Conservation (phyloP, 2,888 invertebrate genomes). For the Amphipyra berbera region DNA sequence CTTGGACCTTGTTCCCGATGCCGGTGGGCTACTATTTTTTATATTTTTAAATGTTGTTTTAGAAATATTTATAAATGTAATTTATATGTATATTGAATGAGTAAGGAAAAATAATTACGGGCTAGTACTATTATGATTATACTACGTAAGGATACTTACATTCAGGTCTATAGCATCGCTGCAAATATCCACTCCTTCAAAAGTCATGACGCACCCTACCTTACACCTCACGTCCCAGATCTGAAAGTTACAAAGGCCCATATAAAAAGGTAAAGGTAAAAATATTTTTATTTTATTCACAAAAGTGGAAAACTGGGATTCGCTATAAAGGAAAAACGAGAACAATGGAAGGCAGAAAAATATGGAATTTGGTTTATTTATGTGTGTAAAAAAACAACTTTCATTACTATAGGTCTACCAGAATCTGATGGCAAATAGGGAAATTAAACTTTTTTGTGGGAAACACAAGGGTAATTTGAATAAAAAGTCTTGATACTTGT, state of each 20-base stretch:
- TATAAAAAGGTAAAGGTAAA: constrained; percentile 18
- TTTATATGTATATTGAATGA: too few relatives aligned
- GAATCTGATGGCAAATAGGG: too few relatives aligned
- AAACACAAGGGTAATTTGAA: too few relatives aligned
- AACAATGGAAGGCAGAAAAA: constrained; percentile 26
- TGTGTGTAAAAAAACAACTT: constrained; percentile 10
- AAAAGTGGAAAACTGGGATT: constrained; percentile 3
- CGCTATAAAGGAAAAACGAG: constrained; percentile 23
- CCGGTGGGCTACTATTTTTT: too few relatives aligned
- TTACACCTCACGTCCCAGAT: constrained; percentile 89
- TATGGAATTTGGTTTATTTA: constrained; percentile 16
- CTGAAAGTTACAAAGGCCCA: constrained; percentile 68
- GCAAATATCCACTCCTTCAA: constrained; percentile 90
- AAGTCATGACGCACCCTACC: constrained; percentile 87
- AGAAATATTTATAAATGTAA: too few relatives aligned
- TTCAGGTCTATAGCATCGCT: constrained; percentile 89
- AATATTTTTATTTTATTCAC: constrained; percentile 28
- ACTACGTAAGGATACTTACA: constrained; percentile 73
- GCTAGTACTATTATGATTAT: too few relatives aligned
- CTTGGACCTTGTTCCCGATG: too few relatives aligned
- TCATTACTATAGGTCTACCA: too few relatives aligned
- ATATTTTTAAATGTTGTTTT: too few relatives aligned
- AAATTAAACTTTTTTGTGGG: too few relatives aligned
- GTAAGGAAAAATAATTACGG: too few relatives aligned
- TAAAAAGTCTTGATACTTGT: too few relatives aligned